Conservation (phyloP, 2,888 invertebrate species). For the Pterobdella sp. region DNA sequence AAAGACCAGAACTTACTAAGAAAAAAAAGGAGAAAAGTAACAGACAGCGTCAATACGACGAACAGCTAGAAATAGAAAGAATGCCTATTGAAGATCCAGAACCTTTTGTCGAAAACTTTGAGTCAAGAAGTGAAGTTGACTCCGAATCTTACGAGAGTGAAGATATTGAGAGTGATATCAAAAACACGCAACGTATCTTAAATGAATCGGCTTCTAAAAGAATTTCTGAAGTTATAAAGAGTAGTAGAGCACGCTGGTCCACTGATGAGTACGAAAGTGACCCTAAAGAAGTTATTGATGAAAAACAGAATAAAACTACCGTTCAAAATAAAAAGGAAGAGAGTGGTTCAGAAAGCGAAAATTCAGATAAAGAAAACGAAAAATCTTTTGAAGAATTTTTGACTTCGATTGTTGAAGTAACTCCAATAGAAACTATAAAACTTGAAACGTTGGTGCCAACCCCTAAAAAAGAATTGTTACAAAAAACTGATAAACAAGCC, state of each 20-base stretch:
- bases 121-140: constrained; percentile 12
- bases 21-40: constrained; percentile 22
- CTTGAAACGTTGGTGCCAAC: background rate
- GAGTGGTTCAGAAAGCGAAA: background rate
- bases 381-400: background rate
- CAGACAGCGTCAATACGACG: constrained; percentile 29
- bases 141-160: constrained; percentile 27
- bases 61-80: constrained; percentile 29
- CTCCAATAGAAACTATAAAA: background rate
- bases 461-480: background rate
- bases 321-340: constrained; percentile 2
- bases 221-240: constrained; percentile 23
- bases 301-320: background rate
- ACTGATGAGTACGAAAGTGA: constrained; percentile 25
- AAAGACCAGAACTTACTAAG: constrained; percentile 21
- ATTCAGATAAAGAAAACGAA: background rate
- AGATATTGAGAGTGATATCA: constrained; percentile 26
- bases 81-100: constrained; percentile 31
- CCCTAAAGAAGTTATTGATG: constrained; percentile 10
- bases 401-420: background rate
- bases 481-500: no score
- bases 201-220: constrained; percentile 23
- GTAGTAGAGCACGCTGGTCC: constrained; percentile 25
- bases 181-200: constrained; percentile 14
- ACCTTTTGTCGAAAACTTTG: constrained; percentile 8